Evolutionary conservation across 2,113 vertebrate genomes (phyloP), one percentile per base, ranked within the genome.

Genomic region (Pyxicephalus adspersus): DNA sequence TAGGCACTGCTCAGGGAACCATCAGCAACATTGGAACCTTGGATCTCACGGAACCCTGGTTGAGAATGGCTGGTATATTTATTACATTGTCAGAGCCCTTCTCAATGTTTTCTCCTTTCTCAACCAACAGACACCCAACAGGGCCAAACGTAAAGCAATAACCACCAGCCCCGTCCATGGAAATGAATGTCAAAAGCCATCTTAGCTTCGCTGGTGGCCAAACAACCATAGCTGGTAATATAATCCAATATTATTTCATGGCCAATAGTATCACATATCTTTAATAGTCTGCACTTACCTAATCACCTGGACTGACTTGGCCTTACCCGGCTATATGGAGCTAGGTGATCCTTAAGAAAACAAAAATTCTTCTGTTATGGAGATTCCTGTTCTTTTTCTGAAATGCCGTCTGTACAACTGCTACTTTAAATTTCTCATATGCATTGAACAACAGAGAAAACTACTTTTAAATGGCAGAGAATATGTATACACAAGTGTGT

Each of bases 301-400:
- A 5, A 22, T 29, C 64, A 81, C 57, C 66, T 52, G 78, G 38
- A 23, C 67, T 81, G 78, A 81, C 55, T 63, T 22, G 67, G 58
- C 67, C 45, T 54, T n/a, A 3, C 19, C 9, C 20, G 76, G 65
- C 76, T 78, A 52, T 5, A 78, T 78, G 76, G 29, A 78, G 76
- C 15, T 54, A 22, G 64, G 64, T 64, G 64, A 68, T 26, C 9
- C 9, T 7, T 7, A 2, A 38, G 5, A n/a, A 54, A 54, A 51
- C 34, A 52, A 31, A 19, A 31, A 20, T 31, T 13, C 50, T 15
- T 7, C 20, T 17, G 18, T 38, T 17, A 45, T 20, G 54, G 23
- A 54, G 34, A n/a, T 34, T 57, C 20, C 26, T 57, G 16, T 63
- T 29, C 51, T 6, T n/a, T 45, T 75, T 17, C 64, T 7, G 9